phyloP scores from a whole-genome alignment of 2,797 vertebrate species.

The Poeciliopsis paucimaculata region DNA sequence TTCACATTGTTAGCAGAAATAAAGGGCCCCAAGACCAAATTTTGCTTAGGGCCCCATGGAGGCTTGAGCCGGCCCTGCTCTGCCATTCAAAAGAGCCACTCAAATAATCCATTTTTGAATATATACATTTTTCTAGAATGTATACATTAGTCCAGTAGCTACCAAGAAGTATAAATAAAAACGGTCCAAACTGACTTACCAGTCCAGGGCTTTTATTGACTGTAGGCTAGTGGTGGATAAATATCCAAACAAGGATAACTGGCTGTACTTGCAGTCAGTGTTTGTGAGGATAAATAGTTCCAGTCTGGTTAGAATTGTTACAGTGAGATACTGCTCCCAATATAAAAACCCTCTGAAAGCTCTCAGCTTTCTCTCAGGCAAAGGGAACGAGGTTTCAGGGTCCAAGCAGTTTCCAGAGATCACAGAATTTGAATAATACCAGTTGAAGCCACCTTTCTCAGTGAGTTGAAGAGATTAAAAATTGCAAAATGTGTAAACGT shows the following conservation, averaged over 20 bases:
- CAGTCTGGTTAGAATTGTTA: conserved; percentile 59
- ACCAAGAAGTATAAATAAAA: not conserved
- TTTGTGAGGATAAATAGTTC: conserved; percentile 41
- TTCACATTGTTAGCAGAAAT: too few relatives aligned
- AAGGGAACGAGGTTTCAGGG: conserved; percentile 56
- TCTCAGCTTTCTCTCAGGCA: conserved; percentile 37
- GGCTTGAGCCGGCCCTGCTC: too few relatives aligned
- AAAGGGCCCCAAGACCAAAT: too few relatives aligned
- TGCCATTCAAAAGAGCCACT: too few relatives aligned
- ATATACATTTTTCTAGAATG: too few relatives aligned
- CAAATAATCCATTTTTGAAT: too few relatives aligned
- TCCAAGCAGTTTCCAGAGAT: conserved; percentile 72
- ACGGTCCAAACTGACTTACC: not conserved
- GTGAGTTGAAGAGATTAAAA: conserved; percentile 80
- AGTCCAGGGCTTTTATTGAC: not conserved
- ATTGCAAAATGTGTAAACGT: conserved; percentile 80
- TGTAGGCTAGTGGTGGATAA: conserved; percentile 1
- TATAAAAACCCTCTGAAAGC: conserved; percentile 54
- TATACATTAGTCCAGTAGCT: not conserved
- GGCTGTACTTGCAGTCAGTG: conserved; percentile 21
- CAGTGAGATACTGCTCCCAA: conserved; percentile 50
- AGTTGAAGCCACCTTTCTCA: conserved; percentile 80
- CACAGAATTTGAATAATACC: conserved; percentile 80
- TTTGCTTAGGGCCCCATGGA: too few relatives aligned
- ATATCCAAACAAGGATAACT: conserved; percentile 23